These are phyloP conservation scores for Rhabdornis inornatus DNA, from an alignment of 2,113 vertebrate species.

Conservation along the genomic window DNA sequence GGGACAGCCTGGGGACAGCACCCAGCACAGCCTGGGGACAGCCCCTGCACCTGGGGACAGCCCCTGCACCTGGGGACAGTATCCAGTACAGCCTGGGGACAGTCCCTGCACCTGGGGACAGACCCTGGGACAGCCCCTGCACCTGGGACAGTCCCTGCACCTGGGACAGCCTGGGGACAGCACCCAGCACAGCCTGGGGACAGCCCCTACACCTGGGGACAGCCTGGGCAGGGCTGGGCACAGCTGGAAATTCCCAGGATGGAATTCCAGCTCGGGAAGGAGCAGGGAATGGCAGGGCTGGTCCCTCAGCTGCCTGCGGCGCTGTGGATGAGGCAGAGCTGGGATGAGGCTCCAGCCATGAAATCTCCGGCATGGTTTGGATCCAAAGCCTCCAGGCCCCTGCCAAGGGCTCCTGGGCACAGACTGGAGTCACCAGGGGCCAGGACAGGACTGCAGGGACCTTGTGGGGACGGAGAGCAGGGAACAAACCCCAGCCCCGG, in stretches of 20 bases:
- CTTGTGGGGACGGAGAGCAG: background rate
- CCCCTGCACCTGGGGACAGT: no score
- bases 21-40: no score
- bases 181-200: background rate
- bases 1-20: no score
- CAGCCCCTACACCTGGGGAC: no score
- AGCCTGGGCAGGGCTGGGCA: background rate
- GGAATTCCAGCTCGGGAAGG: background rate
- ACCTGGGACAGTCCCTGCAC: no score
- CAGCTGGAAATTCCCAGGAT: background rate
- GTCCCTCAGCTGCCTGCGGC: fast-evolving
- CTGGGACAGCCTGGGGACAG: no score
- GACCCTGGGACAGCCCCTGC: no score
- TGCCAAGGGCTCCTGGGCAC: background rate
- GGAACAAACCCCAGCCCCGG: background rate
- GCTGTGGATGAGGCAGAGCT: no score
- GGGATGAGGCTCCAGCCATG: background rate
- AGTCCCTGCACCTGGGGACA: no score
- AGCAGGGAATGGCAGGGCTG: no score
- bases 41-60: no score
- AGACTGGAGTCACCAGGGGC: background rate
- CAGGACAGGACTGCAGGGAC: background rate
- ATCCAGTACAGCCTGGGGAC: no score
- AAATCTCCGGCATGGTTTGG: background rate
- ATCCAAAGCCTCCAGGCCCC: background rate